Conservation (phyloP, 2,113 vertebrate species). For the Delphinapterus leucas region DNA sequence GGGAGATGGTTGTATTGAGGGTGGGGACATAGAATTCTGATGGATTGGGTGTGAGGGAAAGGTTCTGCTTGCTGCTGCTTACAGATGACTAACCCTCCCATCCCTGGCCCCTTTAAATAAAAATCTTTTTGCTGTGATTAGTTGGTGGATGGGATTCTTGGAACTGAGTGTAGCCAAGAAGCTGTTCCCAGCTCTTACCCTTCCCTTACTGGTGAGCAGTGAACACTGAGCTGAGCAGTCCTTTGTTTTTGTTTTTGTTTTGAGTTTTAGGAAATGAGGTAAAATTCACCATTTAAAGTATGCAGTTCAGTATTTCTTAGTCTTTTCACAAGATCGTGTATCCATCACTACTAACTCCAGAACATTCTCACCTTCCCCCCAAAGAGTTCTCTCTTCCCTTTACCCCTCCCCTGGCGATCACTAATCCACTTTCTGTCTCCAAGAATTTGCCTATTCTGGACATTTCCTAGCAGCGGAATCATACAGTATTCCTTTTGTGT, state of each 20-base stretch:
- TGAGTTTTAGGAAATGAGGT: constrained; percentile 10
- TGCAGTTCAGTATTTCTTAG: background rate
- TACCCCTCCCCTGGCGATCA: background rate
- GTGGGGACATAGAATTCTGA: background rate
- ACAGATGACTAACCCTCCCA: background rate
- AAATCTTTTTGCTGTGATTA: background rate
- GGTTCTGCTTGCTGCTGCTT: background rate
- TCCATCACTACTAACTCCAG: background rate
- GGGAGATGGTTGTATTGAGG: background rate
- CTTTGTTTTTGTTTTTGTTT: background rate
- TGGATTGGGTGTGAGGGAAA: background rate
- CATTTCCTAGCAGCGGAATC: background rate
- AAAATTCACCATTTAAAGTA: background rate
- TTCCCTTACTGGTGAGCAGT: background rate
- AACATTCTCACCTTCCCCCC: background rate
- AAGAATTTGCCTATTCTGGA: background rate
- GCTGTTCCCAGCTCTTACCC: background rate
- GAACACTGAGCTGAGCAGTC: background rate
- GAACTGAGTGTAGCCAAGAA: background rate
- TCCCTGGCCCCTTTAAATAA: background rate
- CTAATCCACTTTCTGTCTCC: background rate
- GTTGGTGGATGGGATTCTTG: background rate
- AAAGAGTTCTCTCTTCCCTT: background rate
- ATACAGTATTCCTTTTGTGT: background rate
- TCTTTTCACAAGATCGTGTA: background rate